Evolutionary conservation across 1,140 invertebrate genomes (phyloP).

Genomic region (Ridgeia piscesae): DNA sequence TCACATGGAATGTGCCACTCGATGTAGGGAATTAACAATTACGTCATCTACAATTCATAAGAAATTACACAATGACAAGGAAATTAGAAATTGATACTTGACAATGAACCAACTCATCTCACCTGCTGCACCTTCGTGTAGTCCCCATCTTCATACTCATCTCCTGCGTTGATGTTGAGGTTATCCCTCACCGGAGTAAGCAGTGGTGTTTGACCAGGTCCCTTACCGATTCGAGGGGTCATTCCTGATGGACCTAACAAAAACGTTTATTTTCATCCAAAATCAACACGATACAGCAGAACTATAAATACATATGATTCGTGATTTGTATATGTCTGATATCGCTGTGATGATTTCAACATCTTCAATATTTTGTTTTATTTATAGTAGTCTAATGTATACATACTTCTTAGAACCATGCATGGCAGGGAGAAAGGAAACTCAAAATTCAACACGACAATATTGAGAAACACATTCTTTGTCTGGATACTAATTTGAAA

Average conservation of each 20-base stretch:
- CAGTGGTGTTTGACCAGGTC: constrained; percentile 41
- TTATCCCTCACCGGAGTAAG: constrained; percentile 82
- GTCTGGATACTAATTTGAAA: not conserved
- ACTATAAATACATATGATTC: not conserved
- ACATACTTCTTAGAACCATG: not conserved
- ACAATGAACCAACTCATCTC: not conserved
- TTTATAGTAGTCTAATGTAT: not conserved
- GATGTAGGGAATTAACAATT: too few relatives aligned
- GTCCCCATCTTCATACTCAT: constrained; percentile 51
- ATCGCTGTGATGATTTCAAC: not conserved
- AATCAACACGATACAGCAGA: not conserved
- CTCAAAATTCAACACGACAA: not conserved
- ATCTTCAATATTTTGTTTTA: not conserved
- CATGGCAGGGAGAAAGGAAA: not conserved
- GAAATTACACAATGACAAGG: too few relatives aligned
- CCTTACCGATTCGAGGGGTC: constrained; percentile 38
- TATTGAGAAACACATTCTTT: not conserved
- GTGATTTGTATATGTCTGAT: not conserved
- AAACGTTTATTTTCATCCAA: not conserved
- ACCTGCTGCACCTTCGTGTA: constrained; percentile 42
- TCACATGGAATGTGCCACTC: too few relatives aligned
- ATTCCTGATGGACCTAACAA: constrained; percentile 31
- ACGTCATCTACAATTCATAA: too few relatives aligned
- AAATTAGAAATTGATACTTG: not conserved
- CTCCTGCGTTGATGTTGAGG: constrained; percentile 84